Evolutionary conservation across 2,113 vertebrate genomes (phyloP).

Genomic region (Hucho hucho): DNA sequence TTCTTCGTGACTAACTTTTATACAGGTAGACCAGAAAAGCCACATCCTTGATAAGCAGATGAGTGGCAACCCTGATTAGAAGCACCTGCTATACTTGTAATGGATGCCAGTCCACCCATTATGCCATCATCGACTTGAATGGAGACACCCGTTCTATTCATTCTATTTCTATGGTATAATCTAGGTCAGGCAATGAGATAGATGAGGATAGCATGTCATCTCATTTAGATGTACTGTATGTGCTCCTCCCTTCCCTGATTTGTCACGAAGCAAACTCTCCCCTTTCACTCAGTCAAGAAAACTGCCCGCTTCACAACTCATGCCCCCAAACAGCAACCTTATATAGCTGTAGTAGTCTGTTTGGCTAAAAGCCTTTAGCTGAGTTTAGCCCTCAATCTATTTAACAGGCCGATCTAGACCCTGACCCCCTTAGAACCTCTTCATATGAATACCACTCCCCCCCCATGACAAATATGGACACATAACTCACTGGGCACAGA

Average conservation of each 20-base stretch:
- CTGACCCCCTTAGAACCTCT: neutral
- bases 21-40: too few relatives aligned
- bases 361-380: conserved; percentile 23
- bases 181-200: neutral
- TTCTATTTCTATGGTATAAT: too few relatives aligned
- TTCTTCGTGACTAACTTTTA: too few relatives aligned
- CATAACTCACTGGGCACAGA: too few relatives aligned
- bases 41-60: too few relatives aligned
- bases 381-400: conserved; percentile 24
- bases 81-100: too few relatives aligned
- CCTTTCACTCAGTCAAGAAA: conserved; percentile 12
- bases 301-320: neutral
- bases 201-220: neutral
- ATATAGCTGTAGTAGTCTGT: conserved; percentile 20
- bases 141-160: too few relatives aligned
- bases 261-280: conserved; percentile 14
- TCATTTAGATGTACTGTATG: conserved; percentile 2
- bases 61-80: too few relatives aligned
- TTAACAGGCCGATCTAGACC: conserved; percentile 6
- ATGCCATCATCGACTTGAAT: too few relatives aligned
- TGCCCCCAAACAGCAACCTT: conserved; percentile 13
- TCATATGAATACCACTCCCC: conserved; percentile 2
- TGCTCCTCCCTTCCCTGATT: conserved; percentile 6
- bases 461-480: neutral
- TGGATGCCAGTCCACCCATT: too few relatives aligned